Base-by-base conservation (phyloP, 2,888 invertebrate genomes). In the Arctia plantaginis region DNA sequence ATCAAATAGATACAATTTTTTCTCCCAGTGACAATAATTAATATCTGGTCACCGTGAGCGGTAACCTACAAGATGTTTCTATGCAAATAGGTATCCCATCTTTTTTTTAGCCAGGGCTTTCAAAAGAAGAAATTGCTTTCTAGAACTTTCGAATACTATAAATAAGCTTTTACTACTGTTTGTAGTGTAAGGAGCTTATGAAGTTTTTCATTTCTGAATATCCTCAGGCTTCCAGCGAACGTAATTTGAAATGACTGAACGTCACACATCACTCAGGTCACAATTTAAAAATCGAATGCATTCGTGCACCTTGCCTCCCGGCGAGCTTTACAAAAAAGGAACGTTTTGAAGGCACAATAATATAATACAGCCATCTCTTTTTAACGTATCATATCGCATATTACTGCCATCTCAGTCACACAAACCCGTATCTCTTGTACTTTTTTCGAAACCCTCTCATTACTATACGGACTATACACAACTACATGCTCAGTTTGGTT, bases 231-330 rank as follows among this genome's bases (percentile, higher is more conserved):
- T 23, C 69, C 68, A 72, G 74, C 69, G 62, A 76, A 64, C 59
- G n/a, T 68, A 72, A 66, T 76, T 76, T 69, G n/a, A 81, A 82
- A 85, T 85, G 83, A 86, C 86, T 85, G 82, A 87, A 85, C 89
- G 90, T 91, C 93, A 92, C 90, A 90, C 90, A 92, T 93, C 93
- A 93, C 85, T 93, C 93, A 91, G 90, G 89, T 91, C 92, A 93
- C 93, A 92, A 92, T 93, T 93, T 91, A 90, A 91, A 91, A 94
- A 93, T 92, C 92, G 91, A 91, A 91, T 91, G 90, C 87, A 86
- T 86, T 84, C 85, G 82, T 90, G 92, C 95, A 95, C 94, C 95
- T 95, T 94, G 94, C 94, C 93, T 93, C 93, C 93, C 93, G 92
- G 86, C 90, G 92, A 90, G 93, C 92, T 92, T 80, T 91, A 93